phyloP scores from a whole-genome alignment of 1,140 invertebrate genomes.

The Acromyrmex heyeri region DNA sequence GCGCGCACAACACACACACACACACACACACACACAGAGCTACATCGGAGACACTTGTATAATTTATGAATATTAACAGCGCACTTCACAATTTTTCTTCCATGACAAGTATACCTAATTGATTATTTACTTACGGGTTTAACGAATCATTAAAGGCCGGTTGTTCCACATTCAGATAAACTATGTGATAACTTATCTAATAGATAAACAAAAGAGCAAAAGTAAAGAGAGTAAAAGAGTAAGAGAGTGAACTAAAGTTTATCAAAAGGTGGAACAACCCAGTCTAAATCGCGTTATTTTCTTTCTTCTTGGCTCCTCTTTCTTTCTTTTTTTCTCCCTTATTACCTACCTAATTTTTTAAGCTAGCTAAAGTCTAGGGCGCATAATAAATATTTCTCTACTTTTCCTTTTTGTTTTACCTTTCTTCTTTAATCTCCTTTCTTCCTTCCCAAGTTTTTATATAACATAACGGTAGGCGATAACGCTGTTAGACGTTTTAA shows the following conservation, averaged over 20 bases:
- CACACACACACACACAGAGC: neutral
- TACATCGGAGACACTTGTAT: constrained; percentile 55
- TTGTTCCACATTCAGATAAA: too few species aligned
- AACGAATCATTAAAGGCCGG: constrained; percentile 37
- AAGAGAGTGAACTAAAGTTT: too few species aligned
- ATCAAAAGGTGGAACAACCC: too few species aligned
- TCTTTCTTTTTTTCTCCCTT: neutral
- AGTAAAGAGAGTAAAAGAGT: too few species aligned
- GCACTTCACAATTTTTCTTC: constrained; percentile 64
- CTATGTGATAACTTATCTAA: too few species aligned
- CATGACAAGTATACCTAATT: constrained; percentile 75
- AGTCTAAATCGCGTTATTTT: constrained; percentile 19
- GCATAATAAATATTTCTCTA: constrained; percentile 36
- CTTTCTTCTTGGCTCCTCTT: neutral
- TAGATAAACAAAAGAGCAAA: too few species aligned
- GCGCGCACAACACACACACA: neutral
- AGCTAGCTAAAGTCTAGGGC: constrained; percentile 4
- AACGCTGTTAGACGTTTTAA: constrained; percentile 77
- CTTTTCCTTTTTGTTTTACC: constrained; percentile 10
- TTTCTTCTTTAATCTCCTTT: neutral
- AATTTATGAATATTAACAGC: constrained; percentile 73
- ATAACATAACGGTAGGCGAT: constrained; percentile 62
- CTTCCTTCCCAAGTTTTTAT: constrained; percentile 47
- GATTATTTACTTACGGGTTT: constrained; percentile 70
- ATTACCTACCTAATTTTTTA: constrained; percentile 10